Base-by-base conservation (phyloP, 2,113 vertebrate species). In the Perognathus longimembris region DNA sequence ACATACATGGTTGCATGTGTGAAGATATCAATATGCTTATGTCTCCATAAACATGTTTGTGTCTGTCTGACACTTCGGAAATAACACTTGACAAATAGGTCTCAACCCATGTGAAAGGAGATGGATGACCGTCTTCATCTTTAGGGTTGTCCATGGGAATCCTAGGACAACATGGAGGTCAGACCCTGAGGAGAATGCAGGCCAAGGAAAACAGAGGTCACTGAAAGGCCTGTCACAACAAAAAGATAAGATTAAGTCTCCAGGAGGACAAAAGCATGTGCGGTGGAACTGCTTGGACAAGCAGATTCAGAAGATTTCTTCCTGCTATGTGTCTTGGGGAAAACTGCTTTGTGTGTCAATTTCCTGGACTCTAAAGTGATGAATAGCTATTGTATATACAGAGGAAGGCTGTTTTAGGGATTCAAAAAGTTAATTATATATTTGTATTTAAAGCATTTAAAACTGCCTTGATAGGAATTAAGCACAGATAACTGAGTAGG, bases 221-320 rank as follows among this genome's bases (percentile, higher is more conserved):
- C 6, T 21, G n/a, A 74, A 89, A 89, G 54, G 18, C 38, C 42
- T 22, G 4, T 2, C 54, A 40, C 61, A 18, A 30, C 67, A 24
- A 45, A 28, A 76, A 70, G 63, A 54, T 80, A 20, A 30, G 57
- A 21, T 7, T 17, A 81, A 45, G 28, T 12, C 30, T n/a, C 63
- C 7, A 10, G 66, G 22, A 20, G 11, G 50, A 0, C 32, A 26
- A 4, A 6, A 14, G 32, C 28, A 0, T 26, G 2, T 40, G 21
- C 21, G 22, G 50, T 11, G 14, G 18, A 82, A 14, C 24, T 24
- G 7, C 32, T 18, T 64, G 69, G 40, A 42, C 21, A 42, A 32
- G 24, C 21, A 34, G 2, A 42, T 32, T 20, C 32, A 40, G 17
- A 22, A 1, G 12, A 59, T 64, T 40, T 28, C 12, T n/a, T 2